A percentile compares a stretch with the other conserved stretches of the same genome.
These are phyloP conservation scores for Euphydryas editha DNA, from an alignment of 2,888 invertebrate genomes.

Conservation along the genomic window DNA sequence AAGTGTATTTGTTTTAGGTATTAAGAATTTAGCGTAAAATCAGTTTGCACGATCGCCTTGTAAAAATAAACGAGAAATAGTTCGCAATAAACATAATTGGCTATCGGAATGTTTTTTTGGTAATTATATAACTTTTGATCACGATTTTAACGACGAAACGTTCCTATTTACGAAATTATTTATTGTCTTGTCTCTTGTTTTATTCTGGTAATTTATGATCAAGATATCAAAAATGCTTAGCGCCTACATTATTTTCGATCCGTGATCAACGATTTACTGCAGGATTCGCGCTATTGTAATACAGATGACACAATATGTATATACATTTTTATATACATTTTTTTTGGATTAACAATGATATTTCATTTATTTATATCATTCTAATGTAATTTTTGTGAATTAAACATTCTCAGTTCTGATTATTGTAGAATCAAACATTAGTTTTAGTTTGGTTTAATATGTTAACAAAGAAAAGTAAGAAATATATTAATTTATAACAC, in stretches of 20 bases:
- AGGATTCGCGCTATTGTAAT: slow-evolving; percentile 24
- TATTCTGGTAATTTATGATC: slow-evolving; percentile 25
- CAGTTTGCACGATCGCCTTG: slow-evolving; percentile 42
- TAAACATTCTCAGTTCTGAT: too few relatives aligned
- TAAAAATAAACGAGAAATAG: slow-evolving; percentile 43
- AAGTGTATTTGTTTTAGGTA: slow-evolving; percentile 41
- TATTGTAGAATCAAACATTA: too few relatives aligned
- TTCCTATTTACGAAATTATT: slow-evolving; percentile 44
- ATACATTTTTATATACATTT: too few relatives aligned
- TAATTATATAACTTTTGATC: slow-evolving; percentile 45
- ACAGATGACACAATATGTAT: slow-evolving; percentile 20
- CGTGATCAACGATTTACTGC: slow-evolving; percentile 28
- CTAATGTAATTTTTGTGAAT: too few relatives aligned
- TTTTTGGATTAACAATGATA: too few relatives aligned
- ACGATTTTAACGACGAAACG: slow-evolving; percentile 44
- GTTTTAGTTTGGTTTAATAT: too few relatives aligned
- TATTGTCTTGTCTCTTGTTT: slow-evolving; percentile 42
- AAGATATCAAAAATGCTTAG: slow-evolving; percentile 36
- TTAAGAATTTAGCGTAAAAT: slow-evolving; percentile 45
- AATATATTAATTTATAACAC: too few relatives aligned
- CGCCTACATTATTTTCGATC: slow-evolving; percentile 39
- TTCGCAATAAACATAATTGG: slow-evolving; percentile 43
- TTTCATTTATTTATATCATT: too few relatives aligned
- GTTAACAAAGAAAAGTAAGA: too few relatives aligned
- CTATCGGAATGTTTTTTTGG: slow-evolving; percentile 46